Base-by-base conservation (phyloP, 2,888 invertebrate species). In the Netelia fuscicornis region DNA sequence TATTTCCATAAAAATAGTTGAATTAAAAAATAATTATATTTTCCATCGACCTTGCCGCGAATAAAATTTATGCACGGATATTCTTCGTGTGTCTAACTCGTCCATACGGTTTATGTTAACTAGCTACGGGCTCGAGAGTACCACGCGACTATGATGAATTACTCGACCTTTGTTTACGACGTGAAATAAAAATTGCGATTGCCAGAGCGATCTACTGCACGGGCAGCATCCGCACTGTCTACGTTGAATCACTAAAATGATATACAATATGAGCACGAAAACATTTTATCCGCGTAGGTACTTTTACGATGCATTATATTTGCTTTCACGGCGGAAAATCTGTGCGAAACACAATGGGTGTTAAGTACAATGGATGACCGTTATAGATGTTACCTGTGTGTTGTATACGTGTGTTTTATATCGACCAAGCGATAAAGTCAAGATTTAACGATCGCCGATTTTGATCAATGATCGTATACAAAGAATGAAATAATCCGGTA, bases 361-460 rank as follows among this genome's bases (percentile, higher is more conserved):
- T 84, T 76, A 84, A 84, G 80, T 79, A 79, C 83, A 84, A 84
- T 84, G 75, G 83, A 84, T 76, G 68, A 79, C 83, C 83, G 83
- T 83, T 79, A 83, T 30, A 70, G 44, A 60, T 42, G 44, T 37
- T 54, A 54, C 20, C 13, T n/a, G 48, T 52, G 48, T 60, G 10
- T 44, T 17, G 17, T 74, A 13, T 9, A 52, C 30, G 20, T 11
- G 44, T 62, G 23, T 44, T 11, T 11, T 23, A 30, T 48, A 30
- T 13, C 48, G 48, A 20, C 48, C 30, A 30, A 30, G 30, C 30
- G 30, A 30, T 30, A 30, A 30, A 30, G 58, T 48, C 54, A 60
- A 54, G 54, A 37, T 75, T 83, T 71, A 83, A 79, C 83, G 68
- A 71, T 62, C 44, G 37, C 48, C 13, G 37, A 54, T 68, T 81